A percentile compares a stretch with the other conserved stretches of the same genome.
Evolutionary conservation across 2,797 vertebrate genomes (phyloP).

Genomic region (Rhinella marina): DNA sequence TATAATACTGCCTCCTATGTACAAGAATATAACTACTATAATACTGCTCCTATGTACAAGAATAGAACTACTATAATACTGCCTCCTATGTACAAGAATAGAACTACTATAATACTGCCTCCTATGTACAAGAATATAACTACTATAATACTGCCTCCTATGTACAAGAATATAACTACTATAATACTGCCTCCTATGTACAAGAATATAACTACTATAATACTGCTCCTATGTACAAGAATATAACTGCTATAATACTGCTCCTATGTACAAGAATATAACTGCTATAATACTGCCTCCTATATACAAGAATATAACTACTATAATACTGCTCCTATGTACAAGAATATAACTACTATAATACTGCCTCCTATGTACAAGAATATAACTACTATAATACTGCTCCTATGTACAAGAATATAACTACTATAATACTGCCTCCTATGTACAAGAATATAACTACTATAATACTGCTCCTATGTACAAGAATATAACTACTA

Average conservation of each 20-base stretch:
- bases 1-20: background rate
- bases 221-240: background rate
- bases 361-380: background rate
- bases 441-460: conserved; percentile 5
- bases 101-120: too few relatives aligned
- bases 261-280: conserved; percentile 1
- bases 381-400: conserved; percentile 1
- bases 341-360: conserved; percentile 2
- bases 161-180: conserved; percentile 14
- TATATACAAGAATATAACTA: conserved; percentile 7
- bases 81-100: too few relatives aligned
- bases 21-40: conserved; percentile 22
- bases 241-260: conserved; percentile 8
- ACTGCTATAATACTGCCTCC: conserved; percentile 4
- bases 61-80: conserved; percentile 9
- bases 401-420: background rate
- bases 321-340: background rate
- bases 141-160: conserved; percentile 4
- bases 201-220: conserved; percentile 5
- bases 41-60: background rate
- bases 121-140: background rate
- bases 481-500: conserved; percentile 10
- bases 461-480: conserved; percentile 11
- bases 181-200: background rate
- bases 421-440: conserved; percentile 5